Evolutionary conservation across 2,797 vertebrate species (phyloP), one percentile per base, ranked within the genome.

Genomic region (Phoeniculus purpureus): DNA sequence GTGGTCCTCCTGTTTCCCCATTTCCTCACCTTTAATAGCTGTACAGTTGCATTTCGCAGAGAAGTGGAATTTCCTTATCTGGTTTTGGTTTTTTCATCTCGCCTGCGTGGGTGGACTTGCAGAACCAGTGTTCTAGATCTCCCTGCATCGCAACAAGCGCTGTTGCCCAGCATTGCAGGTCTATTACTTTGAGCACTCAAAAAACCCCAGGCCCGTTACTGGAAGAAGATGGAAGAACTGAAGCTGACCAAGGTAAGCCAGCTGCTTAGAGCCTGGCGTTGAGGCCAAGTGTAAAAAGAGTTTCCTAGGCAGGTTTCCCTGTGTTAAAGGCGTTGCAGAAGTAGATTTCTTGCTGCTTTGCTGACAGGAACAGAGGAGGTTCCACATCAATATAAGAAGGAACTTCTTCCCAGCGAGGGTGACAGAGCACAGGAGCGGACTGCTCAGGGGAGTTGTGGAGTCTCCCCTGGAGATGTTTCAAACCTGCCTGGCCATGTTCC

Each of bases 191-290:
- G 43, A 76, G 54, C 55, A 20, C 6, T 59, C 37, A 84, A 67
- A 55, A 67, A 14, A 73, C 3, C 43, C 45, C 66, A 82, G 86
- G 4, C 7, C 34, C 0, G 0, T 12, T 79, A 34, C 29, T 61
- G 73, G 59, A 85, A 81, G 94, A 93, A 85, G 70, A 55, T 7
- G 16, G 90, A 85, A 76, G 81, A 90, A 6, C 71, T 43, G 70
- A 82, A 92, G 86, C 73, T 90, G 76, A 87, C 50, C 52, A 58
- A 94, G 94, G 93, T 96, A 87, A 96, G 95, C 55, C 45, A 70
- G 32, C 31, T 91, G 40, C 34, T 74, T 43, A 66, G 58, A 72
- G 31, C 40, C 47, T 25, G 7, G 7, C 37, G 85, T 48, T 90
- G 59, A 70, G 55, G 62, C 27, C 12, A 37, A 66, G 68, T 10